Base-by-base conservation (phyloP, 2,888 invertebrate genomes). In the Eilema caniola region DNA sequence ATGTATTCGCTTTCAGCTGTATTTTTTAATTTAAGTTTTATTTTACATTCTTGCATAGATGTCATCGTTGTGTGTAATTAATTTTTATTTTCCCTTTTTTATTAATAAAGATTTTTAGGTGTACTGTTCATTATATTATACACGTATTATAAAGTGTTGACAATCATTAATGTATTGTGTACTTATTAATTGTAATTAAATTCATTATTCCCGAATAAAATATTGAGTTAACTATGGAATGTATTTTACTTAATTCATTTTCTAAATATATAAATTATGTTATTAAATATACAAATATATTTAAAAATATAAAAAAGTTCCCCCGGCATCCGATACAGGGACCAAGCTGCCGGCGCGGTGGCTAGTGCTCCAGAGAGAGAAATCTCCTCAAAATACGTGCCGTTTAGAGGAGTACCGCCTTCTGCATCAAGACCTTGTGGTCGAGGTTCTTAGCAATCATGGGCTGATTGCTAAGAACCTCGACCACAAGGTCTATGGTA, bases 121-220 rank as follows among this genome's bases (percentile, higher is more conserved):
- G 79, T 82, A 83, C 73, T 73, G 71, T 80, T 83, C 73, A 81
- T 83, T 82, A 80, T 70, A 89, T 86, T 86, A 85, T 87, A 89
- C 87, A 88, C 89, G 84, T 89, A 91, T 87, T 90, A 82, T 89
- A 89, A 92, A 91, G 88, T 92, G 93, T 93, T 94, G 92, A 91
- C 85, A 87, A 90, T 90, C 89, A 90, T 87, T 78, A 87, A 83
- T 89, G 89, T 92, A 93, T 88, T 90, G 91, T 92, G 92, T 93
- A 92, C 91, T 92, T 90, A 92, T 92, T 91, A 89, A 88, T 83
- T 81, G 77, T 82, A 82, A 84, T 89, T 89, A 91, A 85, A 92
- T 91, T 93, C 84, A 93, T 93, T 93, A 94, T 91, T 94, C 95
- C 91, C 87, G 85, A 93, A 93, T 95, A 94, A 93, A 93, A 90